These are phyloP conservation scores for fruit fly (Drosophila melanogaster) DNA, from an alignment of 1,140 invertebrate genomes.

Conservation along the genomic window DNA sequence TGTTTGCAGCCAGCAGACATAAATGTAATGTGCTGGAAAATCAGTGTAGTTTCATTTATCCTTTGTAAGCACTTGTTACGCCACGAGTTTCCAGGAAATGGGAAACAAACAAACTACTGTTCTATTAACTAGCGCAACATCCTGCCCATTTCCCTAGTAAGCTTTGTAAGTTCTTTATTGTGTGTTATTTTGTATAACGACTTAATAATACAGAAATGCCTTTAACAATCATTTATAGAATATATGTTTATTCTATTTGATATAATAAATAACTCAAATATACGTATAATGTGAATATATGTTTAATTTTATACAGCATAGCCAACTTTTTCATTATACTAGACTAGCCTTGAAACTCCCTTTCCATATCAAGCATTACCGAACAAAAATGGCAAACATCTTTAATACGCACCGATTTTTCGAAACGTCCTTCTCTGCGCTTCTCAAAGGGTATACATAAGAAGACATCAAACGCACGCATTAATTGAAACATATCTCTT, in stretches of 20 bases:
- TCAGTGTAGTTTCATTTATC: conserved; percentile 1
- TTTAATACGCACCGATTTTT: no score
- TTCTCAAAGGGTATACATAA: no score
- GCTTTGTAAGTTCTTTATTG: neutral
- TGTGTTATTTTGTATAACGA: neutral
- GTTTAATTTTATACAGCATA: no score
- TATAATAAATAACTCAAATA: no score
- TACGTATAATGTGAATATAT: no score
- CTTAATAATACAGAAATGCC: no score
- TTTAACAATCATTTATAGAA: no score
- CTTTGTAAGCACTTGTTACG: conserved; percentile 6
- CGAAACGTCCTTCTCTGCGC: no score
- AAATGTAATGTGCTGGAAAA: neutral
- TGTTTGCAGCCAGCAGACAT: neutral
- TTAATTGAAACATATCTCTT: no score
- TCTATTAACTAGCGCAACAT: neutral
- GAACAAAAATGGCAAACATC: neutral
- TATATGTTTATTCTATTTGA: no score
- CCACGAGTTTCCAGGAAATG: conserved; percentile 6
- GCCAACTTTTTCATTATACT: neutral
- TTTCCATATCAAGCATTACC: neutral
- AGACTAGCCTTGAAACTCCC: neutral
- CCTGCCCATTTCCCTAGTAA: neutral
- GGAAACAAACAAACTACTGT: neutral
- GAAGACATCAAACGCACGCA: no score